phyloP scores from a whole-genome alignment of 1,140 invertebrate species.

The Drosophila sp. region DNA sequence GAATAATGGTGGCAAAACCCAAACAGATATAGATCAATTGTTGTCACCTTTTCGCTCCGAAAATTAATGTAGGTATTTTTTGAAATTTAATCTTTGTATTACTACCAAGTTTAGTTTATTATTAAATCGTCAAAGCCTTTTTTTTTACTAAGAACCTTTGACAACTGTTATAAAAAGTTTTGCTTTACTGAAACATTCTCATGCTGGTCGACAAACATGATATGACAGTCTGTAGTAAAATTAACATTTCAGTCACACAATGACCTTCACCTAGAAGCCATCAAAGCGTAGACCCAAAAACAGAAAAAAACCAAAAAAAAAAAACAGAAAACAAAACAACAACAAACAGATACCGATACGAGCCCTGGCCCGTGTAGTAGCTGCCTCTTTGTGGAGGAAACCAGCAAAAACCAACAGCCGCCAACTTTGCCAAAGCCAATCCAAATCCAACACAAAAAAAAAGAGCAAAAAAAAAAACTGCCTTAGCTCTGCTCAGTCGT shows the following conservation, averaged over 20 bases:
- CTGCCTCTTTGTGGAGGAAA: conserved; percentile 25
- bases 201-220: conserved; percentile 3
- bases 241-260: conserved; percentile 74
- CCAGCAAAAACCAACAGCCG: conserved; percentile 25
- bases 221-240: conserved; percentile 49
- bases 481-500: conserved; percentile 61
- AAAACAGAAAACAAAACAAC: conserved; percentile 31
- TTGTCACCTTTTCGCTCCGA: too few species aligned
- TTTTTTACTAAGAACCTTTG: not conserved
- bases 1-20: too few species aligned
- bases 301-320: not conserved
- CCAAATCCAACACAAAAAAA: conserved; percentile 20
- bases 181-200: not conserved
- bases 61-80: too few species aligned
- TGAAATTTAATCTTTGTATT: too few species aligned
- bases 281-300: conserved; percentile 59
- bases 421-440: conserved; percentile 36
- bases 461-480: conserved; percentile 37
- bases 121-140: not conserved
- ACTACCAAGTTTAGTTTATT: not conserved
- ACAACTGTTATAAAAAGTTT: not conserved
- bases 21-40: too few species aligned
- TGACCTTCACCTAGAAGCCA: conserved; percentile 78
- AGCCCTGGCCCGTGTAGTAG: not conserved
- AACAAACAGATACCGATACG: conserved; percentile 26